phyloP scores from a whole-genome alignment of 2,113 vertebrate genomes.

The Megaleporinus macrocephalus region DNA sequence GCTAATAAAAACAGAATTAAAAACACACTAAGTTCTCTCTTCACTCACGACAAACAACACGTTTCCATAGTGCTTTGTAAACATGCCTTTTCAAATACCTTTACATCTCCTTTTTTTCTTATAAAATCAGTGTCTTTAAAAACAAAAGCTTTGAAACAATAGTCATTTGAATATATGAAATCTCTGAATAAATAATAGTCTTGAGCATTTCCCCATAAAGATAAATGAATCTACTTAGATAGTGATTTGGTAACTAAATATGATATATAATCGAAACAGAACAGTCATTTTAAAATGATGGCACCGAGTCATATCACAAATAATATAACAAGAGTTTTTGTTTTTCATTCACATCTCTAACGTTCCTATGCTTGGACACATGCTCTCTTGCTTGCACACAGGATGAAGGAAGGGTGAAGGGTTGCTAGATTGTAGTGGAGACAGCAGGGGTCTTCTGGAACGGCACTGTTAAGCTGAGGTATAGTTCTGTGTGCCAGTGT shows the following conservation, averaged over 20 bases:
- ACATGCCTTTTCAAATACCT: slow-evolving; percentile 72
- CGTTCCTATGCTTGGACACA: not conserved
- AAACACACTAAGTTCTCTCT: slow-evolving; percentile 25
- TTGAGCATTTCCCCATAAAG: slow-evolving; percentile 40
- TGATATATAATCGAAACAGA: slow-evolving; percentile 61
- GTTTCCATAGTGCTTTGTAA: slow-evolving; percentile 69
- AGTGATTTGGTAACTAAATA: slow-evolving; percentile 61
- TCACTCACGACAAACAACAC: slow-evolving; percentile 61
- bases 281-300: slow-evolving; percentile 69
- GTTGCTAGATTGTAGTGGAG: slow-evolving; percentile 11
- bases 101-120: slow-evolving; percentile 1
- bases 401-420: not conserved
- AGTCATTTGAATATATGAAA: slow-evolving; percentile 50
- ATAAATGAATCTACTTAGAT: slow-evolving; percentile 73
- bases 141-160: slow-evolving; percentile 57
- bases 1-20: slow-evolving; percentile 26
- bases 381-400: not conserved
- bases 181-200: slow-evolving; percentile 36
- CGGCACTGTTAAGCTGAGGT: slow-evolving; percentile 49
- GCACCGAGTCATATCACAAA: slow-evolving; percentile 70
- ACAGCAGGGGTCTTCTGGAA: slow-evolving; percentile 25
- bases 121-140: slow-evolving; percentile 41
- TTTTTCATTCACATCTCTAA: not conserved
- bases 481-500: slow-evolving; percentile 57
- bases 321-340: no score